Conservation (phyloP, 2,113 vertebrate species). For the Genyomyrus donnyi region DNA sequence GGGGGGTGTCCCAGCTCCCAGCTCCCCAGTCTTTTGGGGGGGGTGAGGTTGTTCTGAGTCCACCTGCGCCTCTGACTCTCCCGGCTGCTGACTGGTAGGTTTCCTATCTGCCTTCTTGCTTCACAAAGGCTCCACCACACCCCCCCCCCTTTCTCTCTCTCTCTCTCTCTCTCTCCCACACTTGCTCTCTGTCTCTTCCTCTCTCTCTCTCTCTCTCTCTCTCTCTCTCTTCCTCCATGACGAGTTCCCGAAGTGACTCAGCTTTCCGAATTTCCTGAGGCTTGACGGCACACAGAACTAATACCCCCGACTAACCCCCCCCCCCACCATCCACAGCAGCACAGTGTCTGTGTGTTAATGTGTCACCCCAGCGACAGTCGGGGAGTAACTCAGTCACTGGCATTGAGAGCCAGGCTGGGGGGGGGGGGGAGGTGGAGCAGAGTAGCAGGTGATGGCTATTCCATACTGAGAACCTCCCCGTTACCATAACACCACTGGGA, state of each 20-base stretch:
- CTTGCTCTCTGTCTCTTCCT: constrained; percentile 4
- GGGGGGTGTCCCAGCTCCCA: not conserved
- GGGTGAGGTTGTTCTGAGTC: not conserved
- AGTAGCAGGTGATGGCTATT: not conserved
- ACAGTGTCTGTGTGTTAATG: not conserved
- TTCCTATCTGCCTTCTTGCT: not conserved
- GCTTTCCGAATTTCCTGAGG: constrained; percentile 22
- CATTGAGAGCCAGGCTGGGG: not conserved
- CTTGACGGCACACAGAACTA: not conserved
- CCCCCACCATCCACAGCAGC: not conserved
- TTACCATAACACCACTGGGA: not conserved
- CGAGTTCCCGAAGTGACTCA: not conserved
- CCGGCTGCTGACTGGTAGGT: not conserved
- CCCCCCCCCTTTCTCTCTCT: not conserved
- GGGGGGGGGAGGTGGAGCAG: not conserved
- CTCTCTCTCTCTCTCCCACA: not conserved
- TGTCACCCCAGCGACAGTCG: not conserved
- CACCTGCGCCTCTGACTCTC: not conserved
- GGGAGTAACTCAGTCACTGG: not conserved
- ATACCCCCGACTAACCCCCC: not conserved
- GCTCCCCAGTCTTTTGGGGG: not conserved
- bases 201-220: not conserved
- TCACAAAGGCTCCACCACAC: not conserved
- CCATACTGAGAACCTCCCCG: not conserved
- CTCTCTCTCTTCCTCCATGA: not conserved